Evolutionary conservation across 1,140 invertebrate genomes (phyloP).

Genomic region (Drosophila pallidifrons): DNA sequence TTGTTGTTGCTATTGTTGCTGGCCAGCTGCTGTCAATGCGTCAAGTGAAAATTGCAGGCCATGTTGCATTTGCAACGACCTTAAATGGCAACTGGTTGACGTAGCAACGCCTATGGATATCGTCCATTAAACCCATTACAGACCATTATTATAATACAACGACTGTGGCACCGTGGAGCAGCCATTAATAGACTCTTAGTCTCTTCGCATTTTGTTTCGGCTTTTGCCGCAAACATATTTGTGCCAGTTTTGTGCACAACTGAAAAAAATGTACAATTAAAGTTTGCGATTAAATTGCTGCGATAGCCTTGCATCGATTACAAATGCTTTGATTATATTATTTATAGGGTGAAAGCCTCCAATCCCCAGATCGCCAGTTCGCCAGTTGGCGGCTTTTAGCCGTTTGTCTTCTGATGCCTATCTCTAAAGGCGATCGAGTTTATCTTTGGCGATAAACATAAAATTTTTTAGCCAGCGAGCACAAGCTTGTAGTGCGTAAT

Average conservation of each 20-base stretch:
- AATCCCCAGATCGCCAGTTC: not conserved
- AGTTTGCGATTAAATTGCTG: constrained; percentile 74
- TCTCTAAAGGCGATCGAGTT: constrained; percentile 61
- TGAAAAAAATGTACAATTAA: constrained; percentile 75
- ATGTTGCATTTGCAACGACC: constrained; percentile 58
- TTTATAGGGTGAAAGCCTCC: constrained; percentile 71
- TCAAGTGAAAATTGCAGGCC: constrained; percentile 76
- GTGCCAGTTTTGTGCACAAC: constrained; percentile 51
- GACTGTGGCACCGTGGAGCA: not conserved
- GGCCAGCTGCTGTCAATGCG: constrained; percentile 67
- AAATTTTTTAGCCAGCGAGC: constrained; percentile 46
- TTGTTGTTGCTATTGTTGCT: not conserved
- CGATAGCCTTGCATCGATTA: constrained; percentile 70
- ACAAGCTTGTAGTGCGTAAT: constrained; percentile 62
- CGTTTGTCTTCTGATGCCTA: constrained; percentile 45
- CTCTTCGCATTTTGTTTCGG: constrained; percentile 15
- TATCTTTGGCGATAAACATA: constrained; percentile 67
- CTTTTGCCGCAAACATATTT: constrained; percentile 12
- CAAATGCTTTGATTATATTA: constrained; percentile 60
- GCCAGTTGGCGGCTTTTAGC: constrained; percentile 7
- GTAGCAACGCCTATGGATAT: constrained; percentile 66
- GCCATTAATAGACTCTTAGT: constrained; percentile 13
- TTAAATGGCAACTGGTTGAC: constrained; percentile 70
- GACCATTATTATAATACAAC: constrained; percentile 72
- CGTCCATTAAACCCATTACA: constrained; percentile 64